phyloP scores from a whole-genome alignment of 2,113 vertebrate genomes.

The Tricholaema leucomelas region DNA sequence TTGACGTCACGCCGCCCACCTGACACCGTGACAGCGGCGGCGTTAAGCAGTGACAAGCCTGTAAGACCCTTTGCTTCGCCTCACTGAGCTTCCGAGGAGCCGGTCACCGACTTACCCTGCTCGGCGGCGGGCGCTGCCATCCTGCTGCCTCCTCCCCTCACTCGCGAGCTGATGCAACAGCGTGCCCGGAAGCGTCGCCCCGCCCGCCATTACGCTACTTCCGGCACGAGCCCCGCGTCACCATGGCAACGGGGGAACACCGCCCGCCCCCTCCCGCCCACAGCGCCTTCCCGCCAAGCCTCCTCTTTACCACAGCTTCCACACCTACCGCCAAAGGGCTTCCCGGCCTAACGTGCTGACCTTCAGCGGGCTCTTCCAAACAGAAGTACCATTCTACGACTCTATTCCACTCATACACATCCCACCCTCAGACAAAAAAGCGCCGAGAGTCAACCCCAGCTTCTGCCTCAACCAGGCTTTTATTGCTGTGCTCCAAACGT shows the following conservation, averaged over 20 bases:
- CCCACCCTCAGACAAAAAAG: neutral
- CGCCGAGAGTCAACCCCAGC: neutral
- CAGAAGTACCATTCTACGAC: neutral
- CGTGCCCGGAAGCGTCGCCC: conserved; percentile 56
- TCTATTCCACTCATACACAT: neutral
- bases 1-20: neutral
- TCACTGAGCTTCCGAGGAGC: neutral
- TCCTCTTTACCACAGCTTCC: neutral
- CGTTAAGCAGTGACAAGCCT: neutral
- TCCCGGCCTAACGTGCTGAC: too few species aligned
- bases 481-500: neutral
- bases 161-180: conserved; percentile 74
- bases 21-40: neutral
- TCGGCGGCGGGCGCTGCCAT: conserved; percentile 49
- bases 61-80: neutral
- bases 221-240: conserved; percentile 10
- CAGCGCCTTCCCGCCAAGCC: neutral
- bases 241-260: neutral
- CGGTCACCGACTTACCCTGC: neutral
- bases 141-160: neutral
- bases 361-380: neutral
- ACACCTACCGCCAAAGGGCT: too few species aligned
- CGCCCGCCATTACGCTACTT: conserved; percentile 27
- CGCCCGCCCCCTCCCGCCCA: neutral
- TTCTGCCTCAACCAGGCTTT: neutral